Base-by-base conservation (phyloP, 2,113 vertebrate genomes). In the Gymnarchus niloticus region DNA sequence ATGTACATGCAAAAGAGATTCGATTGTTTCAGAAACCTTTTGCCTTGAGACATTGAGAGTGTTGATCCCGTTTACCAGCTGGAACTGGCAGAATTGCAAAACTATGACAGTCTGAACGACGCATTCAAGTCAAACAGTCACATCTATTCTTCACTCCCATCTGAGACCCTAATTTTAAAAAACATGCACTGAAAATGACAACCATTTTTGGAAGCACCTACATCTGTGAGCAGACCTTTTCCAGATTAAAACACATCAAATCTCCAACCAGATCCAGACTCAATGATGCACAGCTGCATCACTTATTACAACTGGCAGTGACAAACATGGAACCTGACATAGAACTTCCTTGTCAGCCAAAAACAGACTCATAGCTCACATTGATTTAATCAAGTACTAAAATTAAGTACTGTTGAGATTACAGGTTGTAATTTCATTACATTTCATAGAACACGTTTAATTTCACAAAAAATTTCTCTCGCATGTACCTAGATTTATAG, bases 81-180 rank as follows among this genome's bases (percentile, higher is more conserved):
- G 33, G 84, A 88, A n/a, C n/a, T 87, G 78, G 77, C 69, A 3
- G 82, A 87, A 28, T 81, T 87, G 23, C 85, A 89, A 56, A 88
- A 82, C 44, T 86, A 84, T 61, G 56, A 87, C 84, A 17, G 37
- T 61, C 81, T 88, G 28, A 87, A 87, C 83, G 76, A 89, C 2
- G 25, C 69, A 81, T 85, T 85, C 51, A 80, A 83, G 87, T 25
- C 87, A 21, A 61, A 61, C 85, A 77, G 51, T 85, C 51, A 86
- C 25, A 65, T 89, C 80, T 87, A 83, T 84, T 84, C 84, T 57
- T 56, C 88, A 10, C 61, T 83, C 33, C 84, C 85, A 0, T 76
- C 81, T 0, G 57, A 52, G 6, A 85, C 54, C 86, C 51, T 8
- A 88, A 88, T 83, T 84, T 88, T 2, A 88, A 87, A 88, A 83